These are phyloP conservation scores for Thinocorus orbignyianus DNA, from an alignment of 2,113 vertebrate genomes.

Conservation along the genomic window DNA sequence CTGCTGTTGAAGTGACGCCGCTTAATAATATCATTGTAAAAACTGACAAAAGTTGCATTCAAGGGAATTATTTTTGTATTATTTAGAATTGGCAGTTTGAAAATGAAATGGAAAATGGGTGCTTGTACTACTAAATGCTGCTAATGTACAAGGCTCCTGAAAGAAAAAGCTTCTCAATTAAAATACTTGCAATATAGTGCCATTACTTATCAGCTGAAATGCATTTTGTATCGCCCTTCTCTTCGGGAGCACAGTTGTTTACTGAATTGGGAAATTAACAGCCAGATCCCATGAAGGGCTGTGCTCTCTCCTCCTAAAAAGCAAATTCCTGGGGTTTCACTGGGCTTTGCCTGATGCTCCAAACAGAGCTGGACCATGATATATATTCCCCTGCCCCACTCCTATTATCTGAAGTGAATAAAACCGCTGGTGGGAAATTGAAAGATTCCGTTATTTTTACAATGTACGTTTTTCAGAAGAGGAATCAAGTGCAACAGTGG, in stretches of 20 bases:
- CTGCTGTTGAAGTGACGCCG: not conserved
- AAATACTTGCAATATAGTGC: not conserved
- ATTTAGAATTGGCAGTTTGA: constrained; percentile 32
- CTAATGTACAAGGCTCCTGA: constrained; percentile 25
- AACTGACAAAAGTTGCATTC: constrained; percentile 36
- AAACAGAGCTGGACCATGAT: rapidly evolving
- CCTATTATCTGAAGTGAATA: rapidly evolving
- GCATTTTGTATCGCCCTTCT: not conserved
- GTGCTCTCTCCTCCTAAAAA: not conserved
- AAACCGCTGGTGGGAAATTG: rapidly evolving
- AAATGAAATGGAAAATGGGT: constrained; percentile 34
- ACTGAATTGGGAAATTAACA: not conserved
- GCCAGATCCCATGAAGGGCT: not conserved
- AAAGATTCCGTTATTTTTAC: rapidly evolving
- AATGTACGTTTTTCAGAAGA: rapidly evolving
- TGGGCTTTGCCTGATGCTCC: rapidly evolving
- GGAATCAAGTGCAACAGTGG: not conserved
- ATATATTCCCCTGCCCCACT: not conserved
- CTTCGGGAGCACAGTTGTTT: not conserved
- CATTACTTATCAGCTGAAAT: constrained; percentile 17
- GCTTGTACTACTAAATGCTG: constrained; percentile 14
- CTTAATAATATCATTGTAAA: constrained; percentile 47
- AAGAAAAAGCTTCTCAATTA: constrained; percentile 34
- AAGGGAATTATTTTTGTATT: constrained; percentile 51
- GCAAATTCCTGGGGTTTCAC: not conserved